Base-by-base conservation (phyloP, 2,113 vertebrate species). In the Albula glossodonta region DNA sequence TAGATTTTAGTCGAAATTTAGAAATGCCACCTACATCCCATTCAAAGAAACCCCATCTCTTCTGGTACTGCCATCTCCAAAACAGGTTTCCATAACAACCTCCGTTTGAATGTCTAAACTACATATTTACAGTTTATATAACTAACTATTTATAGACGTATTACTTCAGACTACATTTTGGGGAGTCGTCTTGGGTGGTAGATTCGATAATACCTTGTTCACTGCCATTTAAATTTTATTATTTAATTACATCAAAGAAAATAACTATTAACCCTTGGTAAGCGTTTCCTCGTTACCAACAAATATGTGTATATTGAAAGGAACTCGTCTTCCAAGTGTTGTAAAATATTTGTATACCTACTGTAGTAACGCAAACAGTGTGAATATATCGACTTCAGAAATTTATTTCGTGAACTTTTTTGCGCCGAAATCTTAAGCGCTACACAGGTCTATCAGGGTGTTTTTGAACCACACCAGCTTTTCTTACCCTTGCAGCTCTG, bases 401-500 rank as follows among this genome's bases (percentile, higher is more conserved):
- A 56, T 56, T 56, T 9, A 56, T 60, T 60, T 60, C 13, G 57
- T 60, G 57, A 60, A 60, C 57, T 60, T 70, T 70, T 70, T n/a
- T 4, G 22, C n/a, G 63, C 19, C 4, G 17, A n/a, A 70, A 70
- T 22, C 63, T 2, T 17, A 70, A 22, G 63, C 13, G 19, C 19
- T 17, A 22, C n/a, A 0, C 22, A 70, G 6, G 22, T 70, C 22
- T 70, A 1, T 56, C 66, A 19, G 66, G 77, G 10, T 49, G 77
- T 3, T 31, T 78, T 48, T 41, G 2, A 49, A 48, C 77, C 83
- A 78, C 41, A 87, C 19, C 57, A 83, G 83, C 90, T 31, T 82
- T 87, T 56, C 95, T 96, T 98, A 99, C 98, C 97, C 98, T 94
- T 88, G 98, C 98, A 0, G 98, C 97, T 93, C 97, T 93, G 88